phyloP scores from a whole-genome alignment of 1,140 invertebrate genomes.

The Drosophila gunungcola region DNA sequence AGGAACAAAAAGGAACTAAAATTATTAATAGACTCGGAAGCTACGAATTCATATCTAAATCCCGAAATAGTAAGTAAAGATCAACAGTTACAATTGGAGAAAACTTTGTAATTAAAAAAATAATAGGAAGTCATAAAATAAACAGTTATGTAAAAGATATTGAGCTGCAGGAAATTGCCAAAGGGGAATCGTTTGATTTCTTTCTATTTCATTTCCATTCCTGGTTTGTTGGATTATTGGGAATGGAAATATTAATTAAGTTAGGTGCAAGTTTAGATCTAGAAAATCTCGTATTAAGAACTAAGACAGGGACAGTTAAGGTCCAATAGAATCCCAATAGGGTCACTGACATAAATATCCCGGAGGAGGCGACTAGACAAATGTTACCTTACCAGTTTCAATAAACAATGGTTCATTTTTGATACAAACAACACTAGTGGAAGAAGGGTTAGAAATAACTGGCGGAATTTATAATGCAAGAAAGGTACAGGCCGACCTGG shows the following conservation, averaged over 20 bases:
- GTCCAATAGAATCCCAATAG: constrained; percentile 4
- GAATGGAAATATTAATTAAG: constrained; percentile 11
- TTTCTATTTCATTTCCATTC: constrained; percentile 2
- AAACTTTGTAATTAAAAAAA: constrained; percentile 3
- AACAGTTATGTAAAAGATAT: constrained; percentile 2
- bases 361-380: constrained; percentile 5
- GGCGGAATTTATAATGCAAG: constrained; percentile 5
- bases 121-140: constrained; percentile 3
- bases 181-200: constrained; percentile 8
- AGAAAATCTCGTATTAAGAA: constrained; percentile 10
- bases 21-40: constrained; percentile 1
- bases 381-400: constrained; percentile 1
- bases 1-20: not conserved
- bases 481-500: constrained; percentile 1
- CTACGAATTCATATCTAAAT: constrained; percentile 2
- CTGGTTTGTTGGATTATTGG: constrained; percentile 6
- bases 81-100: not conserved
- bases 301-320: constrained; percentile 3
- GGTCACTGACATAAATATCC: not conserved
- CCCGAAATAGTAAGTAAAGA: not conserved
- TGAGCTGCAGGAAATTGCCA: constrained; percentile 5
- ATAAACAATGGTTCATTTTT: constrained; percentile 9
- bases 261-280: constrained; percentile 9
- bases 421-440: constrained; percentile 1
- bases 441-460: constrained; percentile 5